Evolutionary conservation across 1,140 invertebrate species (phyloP).

Genomic region (Brachionus plicatilis): DNA sequence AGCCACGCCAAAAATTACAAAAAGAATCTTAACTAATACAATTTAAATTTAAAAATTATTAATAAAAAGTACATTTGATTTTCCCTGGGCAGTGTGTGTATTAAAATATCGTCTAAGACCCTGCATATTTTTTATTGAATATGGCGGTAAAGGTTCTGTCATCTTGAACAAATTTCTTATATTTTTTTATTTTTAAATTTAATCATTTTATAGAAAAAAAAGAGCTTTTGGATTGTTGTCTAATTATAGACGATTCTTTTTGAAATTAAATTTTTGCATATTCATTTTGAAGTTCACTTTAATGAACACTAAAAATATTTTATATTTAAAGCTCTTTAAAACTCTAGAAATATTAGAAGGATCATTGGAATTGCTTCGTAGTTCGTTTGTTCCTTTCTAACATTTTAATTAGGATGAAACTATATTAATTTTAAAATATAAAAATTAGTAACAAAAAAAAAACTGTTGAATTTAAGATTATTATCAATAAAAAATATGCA

Average conservation of each 20-base stretch:
- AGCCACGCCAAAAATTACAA: background rate
- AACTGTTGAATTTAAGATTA: too few species aligned
- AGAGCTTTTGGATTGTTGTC: background rate
- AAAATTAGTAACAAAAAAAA: too few species aligned
- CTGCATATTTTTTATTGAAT: background rate
- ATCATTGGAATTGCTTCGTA: too few species aligned
- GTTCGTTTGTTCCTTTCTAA: too few species aligned
- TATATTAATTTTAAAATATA: too few species aligned
- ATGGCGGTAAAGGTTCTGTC: background rate
- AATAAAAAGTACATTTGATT: background rate
- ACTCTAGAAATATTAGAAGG: too few species aligned
- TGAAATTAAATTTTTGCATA: background rate
- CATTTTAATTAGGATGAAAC: too few species aligned
- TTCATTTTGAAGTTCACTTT: too few species aligned
- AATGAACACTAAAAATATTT: too few species aligned
- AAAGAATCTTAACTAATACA: background rate
- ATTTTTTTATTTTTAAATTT: background rate
- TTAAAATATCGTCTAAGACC: background rate
- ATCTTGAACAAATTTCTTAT: background rate
- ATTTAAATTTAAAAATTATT: background rate
- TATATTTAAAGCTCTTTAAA: too few species aligned
- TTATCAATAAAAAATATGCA: too few species aligned
- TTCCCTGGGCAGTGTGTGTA: background rate
- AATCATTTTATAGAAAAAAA: background rate
- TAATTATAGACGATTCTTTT: background rate